Evolutionary conservation across 2,888 invertebrate species (phyloP), one percentile per base, ranked within the genome.

Genomic region (Himalopsyche kuldschensis): DNA sequence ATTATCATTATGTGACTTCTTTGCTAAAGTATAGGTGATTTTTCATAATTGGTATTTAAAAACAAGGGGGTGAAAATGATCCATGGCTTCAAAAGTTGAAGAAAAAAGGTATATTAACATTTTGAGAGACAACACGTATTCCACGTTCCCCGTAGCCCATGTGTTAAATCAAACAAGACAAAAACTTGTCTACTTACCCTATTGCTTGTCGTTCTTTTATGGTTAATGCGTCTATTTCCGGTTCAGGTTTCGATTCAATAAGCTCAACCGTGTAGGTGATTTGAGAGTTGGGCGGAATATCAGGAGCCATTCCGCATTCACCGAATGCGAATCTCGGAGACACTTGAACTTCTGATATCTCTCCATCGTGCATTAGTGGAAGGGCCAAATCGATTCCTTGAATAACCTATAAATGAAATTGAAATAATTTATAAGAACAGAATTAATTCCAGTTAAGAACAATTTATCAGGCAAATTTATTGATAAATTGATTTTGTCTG

Each of bases 321-420:
- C 98, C 97, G 89, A 95, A 98, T 3, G 94, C 98, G 90, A 98
- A 96, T 87, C 97, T 93, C 3, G 97, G 92, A 85, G 94, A 94
- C 80, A 97, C 91, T 88, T 93, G 92, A 77, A 98, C 89, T 86
- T 94, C 92, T 83, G 96, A 94, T 87, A 93, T 91, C 91, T 98
- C 98, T 0, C 95, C 95, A 87, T 94, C 91, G 88, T 96, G 94
- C 98, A 98, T 98, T 87, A 98, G 90, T 31, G 96, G 95, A 86
- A 97, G 89, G 24, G 95, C 94, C 90, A 98, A 92, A 89, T 98
- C 98, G 88, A 98, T 88, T 10, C 97, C 98, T 94, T 96, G 94
- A 80, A 95, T 89, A 10, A 94, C 89, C 93, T 93, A 79, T 46
- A 87, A 84, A 82, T 75, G 17, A 80, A 11, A 41, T 41, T 15